These are phyloP conservation scores for Ormyrus nitidulus DNA, from an alignment of 2,888 invertebrate species.

Conservation along the genomic window DNA sequence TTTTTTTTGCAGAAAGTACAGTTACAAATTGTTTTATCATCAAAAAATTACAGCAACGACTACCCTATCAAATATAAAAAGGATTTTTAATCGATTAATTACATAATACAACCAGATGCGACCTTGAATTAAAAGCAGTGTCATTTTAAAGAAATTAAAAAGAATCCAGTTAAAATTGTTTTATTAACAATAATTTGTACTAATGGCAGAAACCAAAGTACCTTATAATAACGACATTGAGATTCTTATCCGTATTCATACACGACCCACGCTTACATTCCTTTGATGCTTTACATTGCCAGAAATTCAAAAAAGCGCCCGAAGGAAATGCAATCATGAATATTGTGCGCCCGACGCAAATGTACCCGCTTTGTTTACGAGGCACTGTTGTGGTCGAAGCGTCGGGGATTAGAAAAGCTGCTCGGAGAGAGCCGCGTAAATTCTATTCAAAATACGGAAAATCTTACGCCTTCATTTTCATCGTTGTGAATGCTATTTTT, in stretches of 20 bases:
- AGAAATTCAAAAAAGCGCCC: conserved; percentile 33
- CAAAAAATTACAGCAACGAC: too few species aligned
- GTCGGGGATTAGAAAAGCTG: conserved; percentile 47
- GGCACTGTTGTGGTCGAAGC: conserved; percentile 44
- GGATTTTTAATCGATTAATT: too few species aligned
- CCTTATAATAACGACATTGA: too few species aligned
- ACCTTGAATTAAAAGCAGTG: too few species aligned
- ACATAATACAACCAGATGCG: too few species aligned
- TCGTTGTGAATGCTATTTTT: conserved; percentile 1
- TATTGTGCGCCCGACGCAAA: conserved; percentile 33
- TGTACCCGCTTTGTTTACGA: conserved; percentile 47
- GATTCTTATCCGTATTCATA: background rate
- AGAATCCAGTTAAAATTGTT: too few species aligned
- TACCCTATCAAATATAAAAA: too few species aligned
- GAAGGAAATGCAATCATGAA: conserved; percentile 42
- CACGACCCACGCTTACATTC: background rate
- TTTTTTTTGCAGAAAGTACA: too few species aligned
- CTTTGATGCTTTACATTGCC: conserved; percentile 19
- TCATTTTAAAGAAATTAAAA: too few species aligned
- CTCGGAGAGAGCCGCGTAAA: conserved; percentile 31
- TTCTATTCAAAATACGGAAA: conserved; percentile 39
- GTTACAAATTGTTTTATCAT: too few species aligned
- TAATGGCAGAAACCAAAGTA: too few species aligned
- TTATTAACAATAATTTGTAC: too few species aligned
- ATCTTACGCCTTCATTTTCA: conserved; percentile 34